A percentile compares a stretch with the other conserved stretches of the same genome.
phyloP scores from a whole-genome alignment of 1,140 invertebrate genomes.

The Drosophila ambigua region DNA sequence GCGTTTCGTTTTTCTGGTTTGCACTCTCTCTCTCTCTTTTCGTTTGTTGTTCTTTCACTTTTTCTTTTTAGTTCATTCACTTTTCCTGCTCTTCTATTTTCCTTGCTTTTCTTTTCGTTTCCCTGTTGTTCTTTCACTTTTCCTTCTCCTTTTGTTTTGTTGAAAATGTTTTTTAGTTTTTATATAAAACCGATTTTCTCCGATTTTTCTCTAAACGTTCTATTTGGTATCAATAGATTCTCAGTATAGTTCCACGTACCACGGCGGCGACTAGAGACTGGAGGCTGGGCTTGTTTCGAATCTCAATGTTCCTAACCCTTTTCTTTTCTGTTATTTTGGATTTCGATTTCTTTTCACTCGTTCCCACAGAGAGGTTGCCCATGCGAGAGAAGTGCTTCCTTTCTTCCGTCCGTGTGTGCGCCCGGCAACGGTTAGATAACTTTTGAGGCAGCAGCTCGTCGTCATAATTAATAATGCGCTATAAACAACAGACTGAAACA shows the following conservation, averaged over 20 bases:
- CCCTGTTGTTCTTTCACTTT: not conserved
- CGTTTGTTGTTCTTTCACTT: not conserved
- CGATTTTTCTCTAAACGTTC: too few relatives aligned
- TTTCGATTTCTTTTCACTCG: too few relatives aligned
- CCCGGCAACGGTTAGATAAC: slow-evolving; percentile 75
- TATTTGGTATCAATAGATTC: too few relatives aligned
- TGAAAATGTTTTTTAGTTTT: slow-evolving; percentile 1
- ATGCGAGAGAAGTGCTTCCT: not conserved
- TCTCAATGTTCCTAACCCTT: too few relatives aligned
- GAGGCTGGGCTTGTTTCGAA: too few relatives aligned
- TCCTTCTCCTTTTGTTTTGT: not conserved
- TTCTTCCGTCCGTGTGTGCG: slow-evolving; percentile 37
- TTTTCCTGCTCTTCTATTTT: too few relatives aligned
- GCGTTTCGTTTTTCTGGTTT: not conserved
- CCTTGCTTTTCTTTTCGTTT: not conserved
- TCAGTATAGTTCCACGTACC: too few relatives aligned
- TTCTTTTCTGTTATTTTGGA: too few relatives aligned
- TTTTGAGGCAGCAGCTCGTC: slow-evolving; percentile 63
- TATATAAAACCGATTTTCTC: too few relatives aligned
- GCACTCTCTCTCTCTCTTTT: not conserved
- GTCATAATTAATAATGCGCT: slow-evolving; percentile 79
- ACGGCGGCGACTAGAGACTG: too few relatives aligned
- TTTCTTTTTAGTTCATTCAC: not conserved
- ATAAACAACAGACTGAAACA: slow-evolving; percentile 51
- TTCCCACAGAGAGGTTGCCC: too few relatives aligned